A percentile compares a stretch with the other conserved stretches of the same genome.
Conservation (phyloP, 2,888 invertebrate species). For the Acrobasis consociella region DNA sequence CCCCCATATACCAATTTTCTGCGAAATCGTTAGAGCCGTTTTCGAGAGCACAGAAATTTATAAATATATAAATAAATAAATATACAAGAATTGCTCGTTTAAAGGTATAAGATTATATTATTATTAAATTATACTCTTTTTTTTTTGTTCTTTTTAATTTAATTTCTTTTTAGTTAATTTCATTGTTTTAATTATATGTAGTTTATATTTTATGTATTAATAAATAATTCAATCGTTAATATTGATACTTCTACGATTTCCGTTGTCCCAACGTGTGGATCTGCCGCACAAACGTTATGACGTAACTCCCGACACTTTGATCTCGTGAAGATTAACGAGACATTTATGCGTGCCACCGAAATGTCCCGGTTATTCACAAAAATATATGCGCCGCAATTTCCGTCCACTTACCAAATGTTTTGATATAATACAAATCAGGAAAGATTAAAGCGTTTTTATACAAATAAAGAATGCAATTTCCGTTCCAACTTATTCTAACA, state of each 20-base stretch:
- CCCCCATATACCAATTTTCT: too few species aligned
- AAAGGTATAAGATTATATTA: too few species aligned
- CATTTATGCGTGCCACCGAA: constrained; percentile 20
- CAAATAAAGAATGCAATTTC: constrained; percentile 20
- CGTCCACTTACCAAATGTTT: constrained; percentile 12
- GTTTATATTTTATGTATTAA: too few species aligned
- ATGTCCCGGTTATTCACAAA: constrained; percentile 21
- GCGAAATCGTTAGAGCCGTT: too few species aligned
- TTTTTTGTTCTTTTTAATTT: too few species aligned
- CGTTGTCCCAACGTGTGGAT: background rate
- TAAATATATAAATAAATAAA: too few species aligned
- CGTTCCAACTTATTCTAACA: constrained; percentile 15
- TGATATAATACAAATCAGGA: constrained; percentile 4
- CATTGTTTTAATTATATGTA: too few species aligned
- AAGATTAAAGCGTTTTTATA: constrained; percentile 20
- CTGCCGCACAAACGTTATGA: constrained; percentile 24
- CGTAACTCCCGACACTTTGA: constrained; percentile 25
- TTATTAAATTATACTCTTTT: too few species aligned
- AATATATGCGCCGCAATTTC: constrained; percentile 22
- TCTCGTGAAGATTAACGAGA: constrained; percentile 22
- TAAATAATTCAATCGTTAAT: background rate
- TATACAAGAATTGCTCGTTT: too few species aligned
- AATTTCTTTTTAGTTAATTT: too few species aligned
- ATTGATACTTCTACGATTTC: background rate
- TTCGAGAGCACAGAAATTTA: too few species aligned